Base-by-base conservation (phyloP, 2,888 invertebrate species). In the Aleiodes leptofemur region DNA sequence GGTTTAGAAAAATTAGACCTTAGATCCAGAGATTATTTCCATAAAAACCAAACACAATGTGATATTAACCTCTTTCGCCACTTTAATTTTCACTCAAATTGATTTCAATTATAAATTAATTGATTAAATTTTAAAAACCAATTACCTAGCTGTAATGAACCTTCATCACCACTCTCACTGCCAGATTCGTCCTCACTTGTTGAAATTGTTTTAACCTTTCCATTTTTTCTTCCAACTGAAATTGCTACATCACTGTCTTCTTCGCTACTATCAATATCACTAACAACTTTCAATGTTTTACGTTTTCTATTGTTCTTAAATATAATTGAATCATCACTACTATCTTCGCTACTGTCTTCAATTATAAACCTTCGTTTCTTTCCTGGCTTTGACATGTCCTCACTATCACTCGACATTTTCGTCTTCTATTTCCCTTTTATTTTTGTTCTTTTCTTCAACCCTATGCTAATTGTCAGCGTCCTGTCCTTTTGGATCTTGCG, bases 261-360 rank as follows among this genome's bases (percentile, higher is more conserved):
- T 13, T 86, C 86, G 43, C 83, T 87, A 77, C 89, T 90, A 11
- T 88, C 87, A 31, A 90, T 91, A 59, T 91, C 91, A 81, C 91
- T 92, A 78, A 91, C 90, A 77, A 92, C 88, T 84, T 91, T 91
- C 93, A 93, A 88, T 79, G 83, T 78, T 72, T 82, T 85, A 72
- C 83, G 84, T 73, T 82, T 87, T 55, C 85, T 81, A 73, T 79
- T 83, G n/a, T 78, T 81, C 72, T 78, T 79, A 23, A 80, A 78
- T 57, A 88, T 77, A 56, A 82, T 73, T n/a, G 86, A 85, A 72
- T 85, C 88, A 73, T 87, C 84, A 69, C 87, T 88, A 75, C 84
- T 86, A 50, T 68, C 72, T 5, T 69, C 72, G 8, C 88, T 87
- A 74, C 84, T 87, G 56, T 88, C 88, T 6, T 83, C 83, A 57